Conservation (phyloP, 2,888 invertebrate genomes). For the Cephus rjabovi region DNA sequence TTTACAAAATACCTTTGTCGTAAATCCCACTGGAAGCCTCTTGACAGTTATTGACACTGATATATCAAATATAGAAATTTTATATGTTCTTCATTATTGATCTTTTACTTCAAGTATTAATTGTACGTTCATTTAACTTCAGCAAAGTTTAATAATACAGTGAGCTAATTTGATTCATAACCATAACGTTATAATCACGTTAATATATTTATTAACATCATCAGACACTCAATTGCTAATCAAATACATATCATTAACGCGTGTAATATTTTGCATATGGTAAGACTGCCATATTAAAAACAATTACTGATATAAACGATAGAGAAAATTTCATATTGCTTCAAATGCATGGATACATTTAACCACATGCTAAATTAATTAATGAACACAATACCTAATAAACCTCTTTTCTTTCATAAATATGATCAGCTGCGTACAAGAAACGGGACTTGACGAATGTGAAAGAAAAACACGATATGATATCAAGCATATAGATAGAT, state of each 20-base stretch:
- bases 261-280: no score
- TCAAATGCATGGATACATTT: no score
- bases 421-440: not conserved
- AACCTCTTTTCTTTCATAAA: not conserved
- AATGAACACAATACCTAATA: not conserved
- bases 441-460: not conserved
- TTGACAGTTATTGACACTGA: not conserved
- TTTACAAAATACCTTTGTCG: not conserved
- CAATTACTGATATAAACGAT: no score
- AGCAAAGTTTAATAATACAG: not conserved
- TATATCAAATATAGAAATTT: not conserved
- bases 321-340: no score
- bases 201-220: not conserved
- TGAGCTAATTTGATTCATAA: not conserved
- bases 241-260: no score
- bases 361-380: not conserved
- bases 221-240: not conserved
- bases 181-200: not conserved
- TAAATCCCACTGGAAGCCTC: not conserved
- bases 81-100: not conserved
- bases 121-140: not conserved
- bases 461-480: not conserved
- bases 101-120: not conserved
- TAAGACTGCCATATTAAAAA: no score
- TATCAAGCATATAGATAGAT: not conserved